Evolutionary conservation across 1,140 invertebrate species (phyloP), one percentile per base, ranked within the genome.

Genomic region (Caenorhabditis tropicalis): DNA sequence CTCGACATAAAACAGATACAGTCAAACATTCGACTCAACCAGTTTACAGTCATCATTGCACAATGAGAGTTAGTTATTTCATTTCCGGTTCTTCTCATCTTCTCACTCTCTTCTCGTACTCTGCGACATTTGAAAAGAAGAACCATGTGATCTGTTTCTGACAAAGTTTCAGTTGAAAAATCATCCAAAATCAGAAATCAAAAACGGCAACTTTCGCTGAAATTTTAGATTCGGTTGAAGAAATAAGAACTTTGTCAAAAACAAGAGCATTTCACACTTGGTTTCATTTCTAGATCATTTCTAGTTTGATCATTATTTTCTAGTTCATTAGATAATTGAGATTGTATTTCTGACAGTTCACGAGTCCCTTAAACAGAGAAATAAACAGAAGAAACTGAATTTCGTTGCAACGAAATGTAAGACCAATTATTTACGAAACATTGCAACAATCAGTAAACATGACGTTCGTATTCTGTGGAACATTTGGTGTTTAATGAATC

Each of bases 401-500:
- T 12, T 43, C 12, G 5, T 43, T 43, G 39, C 39, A 43, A 43
- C 39, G 39, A 43, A 43, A 43, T 43, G 39, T 5, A 43, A n/a
- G 19, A 51, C 49, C 49, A 51, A 51, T 46, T 51, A 51, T 51
- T 51, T 51, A 51, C 21, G 19, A 16, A 51, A 51, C 10, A 51
- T 51, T 51, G 15, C 12, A 12, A 43, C 5, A 43, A 43, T 12
- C n/a, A n/a, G 58, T 65, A 33, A 65, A 65, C 58, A 65, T 65
- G 58, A 65, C 16, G 58, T 65, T 65, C 58, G 21, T 33, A 36
- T 43, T 43, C 39, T 24, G 58, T 65, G 58, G 58, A 65, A 65
- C 58, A 65, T 65, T 31, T 65, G 58, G 58, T 65, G 58, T 65
- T 65, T 65, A 65, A 65, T 65, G 58, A 65, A 65, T 65, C 58